Conservation (phyloP, 2,113 vertebrate genomes). For the Microtus oregoni region DNA sequence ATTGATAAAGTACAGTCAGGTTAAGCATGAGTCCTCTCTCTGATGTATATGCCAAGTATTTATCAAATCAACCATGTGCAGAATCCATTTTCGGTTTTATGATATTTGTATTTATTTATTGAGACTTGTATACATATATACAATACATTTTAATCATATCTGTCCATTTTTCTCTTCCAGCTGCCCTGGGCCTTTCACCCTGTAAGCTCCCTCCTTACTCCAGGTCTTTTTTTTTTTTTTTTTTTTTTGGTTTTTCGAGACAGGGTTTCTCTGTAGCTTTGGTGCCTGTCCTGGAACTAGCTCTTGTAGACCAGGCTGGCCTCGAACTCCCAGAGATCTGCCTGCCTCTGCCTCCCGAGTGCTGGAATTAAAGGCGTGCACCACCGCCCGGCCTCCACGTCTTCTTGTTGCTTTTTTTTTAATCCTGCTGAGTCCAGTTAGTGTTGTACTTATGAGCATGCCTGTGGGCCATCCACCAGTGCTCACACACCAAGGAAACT, state of each 20-base stretch:
- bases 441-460: neutral
- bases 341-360: no score
- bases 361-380: no score
- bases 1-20: neutral
- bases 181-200: neutral
- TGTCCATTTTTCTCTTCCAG: neutral
- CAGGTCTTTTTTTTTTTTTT: neutral
- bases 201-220: neutral
- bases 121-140: neutral
- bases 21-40: neutral
- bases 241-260: neutral
- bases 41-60: neutral
- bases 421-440: neutral
- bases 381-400: neutral
- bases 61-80: neutral
- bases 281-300: no score
- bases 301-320: no score
- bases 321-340: no score
- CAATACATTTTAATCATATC: neutral
- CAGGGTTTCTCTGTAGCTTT: no score
- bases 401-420: neutral
- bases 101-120: neutral
- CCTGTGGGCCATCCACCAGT: neutral
- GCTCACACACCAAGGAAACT: neutral
- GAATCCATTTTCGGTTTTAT: neutral